These are phyloP conservation scores for Sparus aurata DNA, from an alignment of 2,797 vertebrate species.

Conservation along the genomic window DNA sequence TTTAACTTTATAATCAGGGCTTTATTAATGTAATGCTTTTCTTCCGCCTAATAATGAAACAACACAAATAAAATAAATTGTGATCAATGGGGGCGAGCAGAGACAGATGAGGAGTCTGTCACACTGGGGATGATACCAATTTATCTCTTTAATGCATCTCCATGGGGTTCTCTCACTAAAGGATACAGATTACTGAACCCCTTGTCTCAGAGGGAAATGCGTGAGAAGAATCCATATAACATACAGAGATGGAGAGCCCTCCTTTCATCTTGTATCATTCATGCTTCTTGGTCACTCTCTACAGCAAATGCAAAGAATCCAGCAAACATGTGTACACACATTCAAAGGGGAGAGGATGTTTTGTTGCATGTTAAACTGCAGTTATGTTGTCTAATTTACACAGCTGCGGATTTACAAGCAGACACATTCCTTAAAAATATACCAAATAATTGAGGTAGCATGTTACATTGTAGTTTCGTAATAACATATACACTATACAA, in stretches of 20 bases:
- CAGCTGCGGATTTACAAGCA: slow-evolving; percentile 9
- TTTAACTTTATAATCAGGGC: slow-evolving; percentile 87
- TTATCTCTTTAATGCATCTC: slow-evolving; percentile 92
- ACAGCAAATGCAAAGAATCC: slow-evolving; percentile 65
- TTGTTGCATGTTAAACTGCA: slow-evolving; percentile 33
- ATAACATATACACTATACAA: too few species aligned
- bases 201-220: slow-evolving; percentile 84
- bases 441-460: not conserved
- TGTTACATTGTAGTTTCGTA: too few species aligned
- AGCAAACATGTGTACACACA: slow-evolving; percentile 47
- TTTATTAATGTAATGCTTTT: slow-evolving; percentile 89
- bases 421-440: slow-evolving; percentile 16
- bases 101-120: slow-evolving; percentile 91
- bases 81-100: slow-evolving; percentile 88
- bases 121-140: slow-evolving; percentile 88
- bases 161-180: slow-evolving; percentile 88
- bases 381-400: slow-evolving; percentile 23
- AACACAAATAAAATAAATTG: slow-evolving; percentile 91
- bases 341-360: slow-evolving; percentile 25
- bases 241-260: slow-evolving; percentile 78
- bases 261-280: slow-evolving; percentile 76
- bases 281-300: slow-evolving; percentile 71
- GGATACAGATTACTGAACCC: slow-evolving; percentile 88
- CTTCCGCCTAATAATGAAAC: slow-evolving; percentile 88
- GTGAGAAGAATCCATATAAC: slow-evolving; percentile 85